Conservation (phyloP, 1,140 invertebrate genomes). For the Drosophila pruinosa region DNA sequence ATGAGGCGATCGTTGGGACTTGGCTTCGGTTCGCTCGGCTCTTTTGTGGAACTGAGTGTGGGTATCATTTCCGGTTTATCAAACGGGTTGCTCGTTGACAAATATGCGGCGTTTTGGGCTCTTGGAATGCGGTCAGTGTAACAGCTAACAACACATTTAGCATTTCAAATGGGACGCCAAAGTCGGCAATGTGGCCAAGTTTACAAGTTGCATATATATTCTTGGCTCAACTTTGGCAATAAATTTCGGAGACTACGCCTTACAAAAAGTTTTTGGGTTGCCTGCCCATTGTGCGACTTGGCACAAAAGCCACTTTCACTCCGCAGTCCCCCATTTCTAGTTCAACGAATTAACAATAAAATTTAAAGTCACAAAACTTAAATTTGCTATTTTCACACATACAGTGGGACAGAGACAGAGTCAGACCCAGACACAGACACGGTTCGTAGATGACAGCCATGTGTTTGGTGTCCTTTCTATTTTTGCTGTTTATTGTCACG, state of each 20-base stretch:
- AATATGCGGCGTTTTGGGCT: slow-evolving; percentile 63
- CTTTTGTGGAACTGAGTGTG: slow-evolving; percentile 23
- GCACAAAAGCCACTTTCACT: slow-evolving; percentile 28
- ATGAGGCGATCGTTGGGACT: slow-evolving; percentile 66
- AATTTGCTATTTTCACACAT: slow-evolving; percentile 44
- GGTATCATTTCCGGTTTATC: slow-evolving; percentile 73
- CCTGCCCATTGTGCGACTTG: slow-evolving; percentile 13
- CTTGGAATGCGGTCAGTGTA: slow-evolving; percentile 75
- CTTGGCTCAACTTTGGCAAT: slow-evolving; percentile 68
- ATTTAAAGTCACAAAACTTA: slow-evolving; percentile 73
- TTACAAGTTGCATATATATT: slow-evolving; percentile 50
- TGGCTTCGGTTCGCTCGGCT: neutral
- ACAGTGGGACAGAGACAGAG: neutral
- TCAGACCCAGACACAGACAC: neutral
- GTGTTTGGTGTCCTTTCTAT: slow-evolving; percentile 33
- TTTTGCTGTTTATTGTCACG: slow-evolving; percentile 72
- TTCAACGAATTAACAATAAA: slow-evolving; percentile 64
- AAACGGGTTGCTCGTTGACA: slow-evolving; percentile 57
- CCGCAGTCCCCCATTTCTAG: neutral
- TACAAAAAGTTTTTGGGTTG: slow-evolving; percentile 49
- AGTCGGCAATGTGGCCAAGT: slow-evolving; percentile 44
- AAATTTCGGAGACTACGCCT: slow-evolving; percentile 65
- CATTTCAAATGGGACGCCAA: slow-evolving; percentile 51
- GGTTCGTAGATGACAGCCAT: slow-evolving; percentile 7
- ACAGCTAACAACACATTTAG: slow-evolving; percentile 62